These are phyloP conservation scores for Ceratoteleas bidentatus DNA, from an alignment of 1,140 invertebrate genomes.

Conservation along the genomic window DNA sequence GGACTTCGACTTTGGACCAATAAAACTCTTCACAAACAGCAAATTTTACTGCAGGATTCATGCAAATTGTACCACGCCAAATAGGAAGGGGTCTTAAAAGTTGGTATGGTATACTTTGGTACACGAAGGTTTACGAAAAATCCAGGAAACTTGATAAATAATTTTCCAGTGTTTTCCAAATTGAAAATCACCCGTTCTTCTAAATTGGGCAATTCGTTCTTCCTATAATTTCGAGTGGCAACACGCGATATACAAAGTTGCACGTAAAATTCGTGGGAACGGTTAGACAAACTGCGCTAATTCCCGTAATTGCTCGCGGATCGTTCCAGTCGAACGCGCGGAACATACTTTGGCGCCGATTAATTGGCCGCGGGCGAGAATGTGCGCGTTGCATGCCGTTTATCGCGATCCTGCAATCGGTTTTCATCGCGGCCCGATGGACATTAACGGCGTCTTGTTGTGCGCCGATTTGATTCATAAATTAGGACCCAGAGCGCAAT, in stretches of 20 bases:
- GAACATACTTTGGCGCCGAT: conserved; percentile 38
- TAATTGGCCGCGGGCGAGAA: conserved; percentile 21
- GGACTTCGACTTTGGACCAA: too few species aligned
- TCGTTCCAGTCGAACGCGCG: conserved; percentile 38
- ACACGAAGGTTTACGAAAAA: background rate
- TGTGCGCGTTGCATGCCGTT: conserved; percentile 15
- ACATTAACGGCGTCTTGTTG: background rate
- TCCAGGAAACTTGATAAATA: background rate
- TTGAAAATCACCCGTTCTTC: too few species aligned
- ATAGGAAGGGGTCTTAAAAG: too few species aligned
- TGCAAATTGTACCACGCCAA: too few species aligned
- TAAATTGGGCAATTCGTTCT: too few species aligned
- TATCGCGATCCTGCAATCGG: background rate
- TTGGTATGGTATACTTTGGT: too few species aligned
- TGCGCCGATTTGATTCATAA: background rate
- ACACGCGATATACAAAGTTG: conserved; percentile 6
- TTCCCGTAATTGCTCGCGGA: conserved; percentile 37
- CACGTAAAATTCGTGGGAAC: conserved; percentile 3
- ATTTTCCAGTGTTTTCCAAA: too few species aligned
- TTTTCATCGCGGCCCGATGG: background rate
- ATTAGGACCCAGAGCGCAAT: background rate
- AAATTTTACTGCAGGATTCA: too few species aligned
- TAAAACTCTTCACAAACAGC: too few species aligned
- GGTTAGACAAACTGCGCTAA: conserved; percentile 20
- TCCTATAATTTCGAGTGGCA: background rate